These are phyloP conservation scores for Microtus oregoni DNA, from an alignment of 2,113 vertebrate genomes.

Conservation along the genomic window DNA sequence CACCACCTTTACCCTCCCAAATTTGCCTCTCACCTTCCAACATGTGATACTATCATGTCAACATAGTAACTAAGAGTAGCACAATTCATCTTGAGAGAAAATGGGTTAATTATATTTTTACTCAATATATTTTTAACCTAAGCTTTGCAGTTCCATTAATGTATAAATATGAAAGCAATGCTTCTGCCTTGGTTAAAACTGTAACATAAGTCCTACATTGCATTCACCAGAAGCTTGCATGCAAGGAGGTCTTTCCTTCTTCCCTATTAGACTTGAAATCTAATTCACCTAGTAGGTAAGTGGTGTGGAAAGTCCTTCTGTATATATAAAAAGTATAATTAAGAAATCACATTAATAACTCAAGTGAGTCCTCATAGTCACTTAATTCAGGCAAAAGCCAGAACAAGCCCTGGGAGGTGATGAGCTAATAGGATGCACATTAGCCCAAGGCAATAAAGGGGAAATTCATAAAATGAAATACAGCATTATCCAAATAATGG, in stretches of 20 bases:
- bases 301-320: too few species aligned
- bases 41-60: too few species aligned
- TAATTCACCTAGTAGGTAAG: background rate
- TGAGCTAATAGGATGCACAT: slow-evolving; percentile 20
- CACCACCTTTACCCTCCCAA: background rate
- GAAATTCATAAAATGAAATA: slow-evolving; percentile 43
- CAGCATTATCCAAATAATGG: slow-evolving; percentile 19
- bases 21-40: background rate
- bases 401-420: background rate
- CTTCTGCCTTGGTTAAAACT: slow-evolving; percentile 17
- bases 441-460: slow-evolving; percentile 22
- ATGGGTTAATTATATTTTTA: slow-evolving; percentile 12
- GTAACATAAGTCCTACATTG: background rate
- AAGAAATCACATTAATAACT: slow-evolving; percentile 36
- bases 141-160: background rate
- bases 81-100: slow-evolving; percentile 6
- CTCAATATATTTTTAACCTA: background rate
- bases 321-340: background rate
- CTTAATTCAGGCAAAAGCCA: slow-evolving; percentile 46
- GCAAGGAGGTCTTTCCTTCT: background rate
- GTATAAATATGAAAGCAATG: background rate
- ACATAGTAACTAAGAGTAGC: background rate
- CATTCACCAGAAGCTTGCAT: slow-evolving; percentile 1
- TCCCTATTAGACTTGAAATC: background rate
- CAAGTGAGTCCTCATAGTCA: background rate